phyloP scores from a whole-genome alignment of 92 coral and sea anemone species.

The Epizoanthus rinbou region DNA sequence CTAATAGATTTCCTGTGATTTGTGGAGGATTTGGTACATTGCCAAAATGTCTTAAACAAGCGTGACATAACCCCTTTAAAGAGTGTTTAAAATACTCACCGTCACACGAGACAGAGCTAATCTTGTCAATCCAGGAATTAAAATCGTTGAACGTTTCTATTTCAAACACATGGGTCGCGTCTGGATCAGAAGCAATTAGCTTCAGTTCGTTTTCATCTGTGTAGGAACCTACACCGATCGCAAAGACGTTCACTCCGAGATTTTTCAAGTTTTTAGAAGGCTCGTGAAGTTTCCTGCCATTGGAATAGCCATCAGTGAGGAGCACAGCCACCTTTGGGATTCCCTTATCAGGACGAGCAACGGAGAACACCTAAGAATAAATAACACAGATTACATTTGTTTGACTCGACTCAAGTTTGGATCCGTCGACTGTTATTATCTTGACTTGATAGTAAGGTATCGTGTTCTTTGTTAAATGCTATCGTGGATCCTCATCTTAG shows the following conservation, averaged over 20 bases:
- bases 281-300: constrained; percentile 42
- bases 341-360: constrained; percentile 83
- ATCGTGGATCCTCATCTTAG: no score
- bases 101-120: constrained; percentile 95
- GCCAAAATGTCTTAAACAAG: no score
- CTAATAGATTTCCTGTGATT: no score
- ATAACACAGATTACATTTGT: background rate
- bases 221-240: constrained; percentile 76
- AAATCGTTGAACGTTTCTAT: constrained; percentile 75
- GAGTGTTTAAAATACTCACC: constrained; percentile 60
- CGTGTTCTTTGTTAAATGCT: no score
- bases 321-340: constrained; percentile 86
- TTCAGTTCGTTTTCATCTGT: constrained; percentile 61
- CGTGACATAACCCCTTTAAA: no score
- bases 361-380: constrained; percentile 49
- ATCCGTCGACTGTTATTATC: no score
- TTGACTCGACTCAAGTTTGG: no score
- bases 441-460: no score
- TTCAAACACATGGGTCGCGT: constrained; percentile 76
- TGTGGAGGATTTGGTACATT: no score
- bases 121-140: constrained; percentile 85
- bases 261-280: constrained; percentile 65
- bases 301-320: constrained; percentile 84
- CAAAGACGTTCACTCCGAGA: constrained; percentile 81
- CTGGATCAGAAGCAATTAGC: constrained; percentile 88